phyloP scores from a whole-genome alignment of 2,113 vertebrate species.

The Pangasianodon hypophthalmus region DNA sequence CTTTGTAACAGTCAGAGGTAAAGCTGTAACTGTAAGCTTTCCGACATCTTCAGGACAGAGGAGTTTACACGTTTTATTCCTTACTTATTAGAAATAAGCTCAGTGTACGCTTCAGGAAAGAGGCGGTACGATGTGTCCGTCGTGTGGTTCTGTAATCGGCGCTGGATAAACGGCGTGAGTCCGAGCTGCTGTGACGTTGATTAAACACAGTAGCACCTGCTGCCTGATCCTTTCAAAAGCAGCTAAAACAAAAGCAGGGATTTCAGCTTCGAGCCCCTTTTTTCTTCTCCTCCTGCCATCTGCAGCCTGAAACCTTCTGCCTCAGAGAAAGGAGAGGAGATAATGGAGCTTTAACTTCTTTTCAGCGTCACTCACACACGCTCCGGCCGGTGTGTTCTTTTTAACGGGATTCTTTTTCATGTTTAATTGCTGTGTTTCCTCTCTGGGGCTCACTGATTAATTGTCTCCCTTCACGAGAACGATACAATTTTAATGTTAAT shows the following conservation, averaged over 20 bases:
- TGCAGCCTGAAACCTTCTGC: slow-evolving; percentile 50
- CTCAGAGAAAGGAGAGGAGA: neutral
- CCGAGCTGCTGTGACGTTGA: neutral
- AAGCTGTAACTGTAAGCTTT: neutral
- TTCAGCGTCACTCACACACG: neutral
- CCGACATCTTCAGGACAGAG: neutral
- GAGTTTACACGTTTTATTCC: neutral
- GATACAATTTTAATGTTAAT: slow-evolving; percentile 1
- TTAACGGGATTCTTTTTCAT: neutral
- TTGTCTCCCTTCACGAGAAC: slow-evolving; percentile 10
- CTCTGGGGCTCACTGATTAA: slow-evolving; percentile 30
- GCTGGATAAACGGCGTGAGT: neutral
- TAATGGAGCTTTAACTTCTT: slow-evolving; percentile 8
- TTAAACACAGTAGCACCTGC: slow-evolving; percentile 61
- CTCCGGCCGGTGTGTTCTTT: neutral
- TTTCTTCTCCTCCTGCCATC: slow-evolving; percentile 56
- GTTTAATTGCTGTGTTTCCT: slow-evolving; percentile 47
- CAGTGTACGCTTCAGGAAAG: neutral
- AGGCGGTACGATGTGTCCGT: neutral
- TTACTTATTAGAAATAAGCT: neutral
- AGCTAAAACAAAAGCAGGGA: slow-evolving; percentile 61
- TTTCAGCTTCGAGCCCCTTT: slow-evolving; percentile 50
- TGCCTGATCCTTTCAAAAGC: slow-evolving; percentile 46
- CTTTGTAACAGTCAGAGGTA: too few relatives aligned
- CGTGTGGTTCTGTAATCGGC: neutral